Conservation (phyloP, 2,113 vertebrate species). For the Caracal caracal region DNA sequence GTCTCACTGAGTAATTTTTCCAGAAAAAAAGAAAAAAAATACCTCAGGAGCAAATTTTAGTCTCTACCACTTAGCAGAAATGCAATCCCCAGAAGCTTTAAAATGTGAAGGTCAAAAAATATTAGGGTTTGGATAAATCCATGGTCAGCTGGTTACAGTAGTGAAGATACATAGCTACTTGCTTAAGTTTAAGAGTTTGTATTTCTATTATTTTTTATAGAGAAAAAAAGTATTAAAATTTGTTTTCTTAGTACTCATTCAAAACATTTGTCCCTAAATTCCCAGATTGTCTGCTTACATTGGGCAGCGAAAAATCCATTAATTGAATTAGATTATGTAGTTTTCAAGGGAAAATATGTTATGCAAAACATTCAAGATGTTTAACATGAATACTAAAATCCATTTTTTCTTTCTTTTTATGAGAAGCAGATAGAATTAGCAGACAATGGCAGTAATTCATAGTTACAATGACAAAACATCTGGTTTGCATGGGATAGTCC, state of each 20-base stretch:
- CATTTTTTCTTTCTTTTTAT: neutral
- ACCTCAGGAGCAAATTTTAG: neutral
- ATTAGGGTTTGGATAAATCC: neutral
- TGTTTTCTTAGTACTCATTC: neutral
- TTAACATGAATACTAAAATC: neutral
- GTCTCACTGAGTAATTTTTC: neutral
- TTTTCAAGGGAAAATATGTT: neutral
- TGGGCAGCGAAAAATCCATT: neutral
- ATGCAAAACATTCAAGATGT: neutral
- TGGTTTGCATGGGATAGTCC: neutral
- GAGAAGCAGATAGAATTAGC: neutral
- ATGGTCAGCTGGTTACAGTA: neutral
- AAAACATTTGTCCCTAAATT: neutral
- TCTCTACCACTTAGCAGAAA: neutral
- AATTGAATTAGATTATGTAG: neutral
- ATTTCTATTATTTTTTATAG: neutral
- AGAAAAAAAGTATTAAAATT: neutral
- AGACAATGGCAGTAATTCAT: neutral
- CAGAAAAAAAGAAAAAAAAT: neutral
- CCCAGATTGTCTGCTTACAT: neutral
- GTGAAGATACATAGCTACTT: neutral
- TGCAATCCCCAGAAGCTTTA: neutral
- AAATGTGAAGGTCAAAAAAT: neutral
- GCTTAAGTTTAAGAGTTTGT: neutral
- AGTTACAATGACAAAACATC: neutral